Percentiles rank a stretch among this genome's conserved stretches.
These are phyloP conservation scores for Lasius platythorax DNA, from an alignment of 2,888 invertebrate species.

Conservation along the genomic window DNA sequence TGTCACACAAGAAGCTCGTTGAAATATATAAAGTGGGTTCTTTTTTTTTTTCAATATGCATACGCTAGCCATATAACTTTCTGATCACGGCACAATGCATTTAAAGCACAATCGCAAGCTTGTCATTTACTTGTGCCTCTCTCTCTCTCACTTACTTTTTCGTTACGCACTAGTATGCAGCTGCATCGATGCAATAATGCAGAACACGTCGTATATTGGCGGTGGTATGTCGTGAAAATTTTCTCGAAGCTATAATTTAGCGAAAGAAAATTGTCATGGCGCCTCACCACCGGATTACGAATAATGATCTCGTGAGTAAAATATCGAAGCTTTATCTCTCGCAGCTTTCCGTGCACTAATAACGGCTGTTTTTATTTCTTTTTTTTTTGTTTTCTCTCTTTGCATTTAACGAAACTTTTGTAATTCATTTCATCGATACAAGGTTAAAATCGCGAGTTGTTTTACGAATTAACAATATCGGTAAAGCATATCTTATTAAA, in stretches of 20 bases:
- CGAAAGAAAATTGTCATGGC: constrained; percentile 10
- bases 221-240: constrained; percentile 22
- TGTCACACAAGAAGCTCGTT: constrained; percentile 66
- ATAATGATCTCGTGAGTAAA: constrained; percentile 29
- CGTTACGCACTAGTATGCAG: constrained; percentile 41
- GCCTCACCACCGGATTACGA: neutral
- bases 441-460: neutral
- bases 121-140: constrained; percentile 52
- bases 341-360: constrained; percentile 40
- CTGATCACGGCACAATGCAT: constrained; percentile 66
- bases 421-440: constrained; percentile 5
- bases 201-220: neutral
- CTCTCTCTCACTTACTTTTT: constrained; percentile 27
- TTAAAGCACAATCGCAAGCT: constrained; percentile 66
- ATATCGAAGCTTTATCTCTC: constrained; percentile 24
- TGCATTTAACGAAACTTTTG: constrained; percentile 55
- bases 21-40: constrained; percentile 46
- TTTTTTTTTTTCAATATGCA: constrained; percentile 55
- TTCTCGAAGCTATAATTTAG: neutral
- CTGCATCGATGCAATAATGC: constrained; percentile 50
- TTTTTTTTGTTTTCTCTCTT: neutral
- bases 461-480: neutral
- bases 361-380: constrained; percentile 43
- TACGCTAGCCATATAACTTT: constrained; percentile 59
- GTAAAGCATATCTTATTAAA: neutral